phyloP scores from a whole-genome alignment of 2,888 invertebrate species.

The Polyommatus icarus region DNA sequence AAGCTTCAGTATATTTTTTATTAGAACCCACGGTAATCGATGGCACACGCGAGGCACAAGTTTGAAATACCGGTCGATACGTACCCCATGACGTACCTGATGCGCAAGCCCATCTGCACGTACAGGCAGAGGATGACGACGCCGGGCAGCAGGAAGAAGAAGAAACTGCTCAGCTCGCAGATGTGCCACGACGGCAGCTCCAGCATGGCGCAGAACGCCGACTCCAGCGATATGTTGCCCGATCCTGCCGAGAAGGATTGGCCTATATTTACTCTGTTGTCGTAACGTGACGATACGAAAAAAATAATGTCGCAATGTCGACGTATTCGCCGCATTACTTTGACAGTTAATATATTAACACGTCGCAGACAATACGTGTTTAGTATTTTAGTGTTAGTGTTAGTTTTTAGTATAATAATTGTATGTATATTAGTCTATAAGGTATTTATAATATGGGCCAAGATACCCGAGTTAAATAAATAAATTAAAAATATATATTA shows the following conservation, averaged over 20 bases:
- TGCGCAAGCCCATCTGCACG: conserved; percentile 87
- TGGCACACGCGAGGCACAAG: not conserved
- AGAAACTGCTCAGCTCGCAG: conserved; percentile 89
- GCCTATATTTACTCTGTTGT: not conserved
- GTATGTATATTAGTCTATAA: no score
- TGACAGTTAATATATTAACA: not conserved
- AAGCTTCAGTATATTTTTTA: not conserved
- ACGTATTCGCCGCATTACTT: not conserved
- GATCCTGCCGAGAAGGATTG: conserved; percentile 51
- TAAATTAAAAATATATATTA: no score
- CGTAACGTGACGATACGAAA: no score
- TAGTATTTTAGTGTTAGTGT: no score
- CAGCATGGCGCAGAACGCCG: conserved; percentile 91
- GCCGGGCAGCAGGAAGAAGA: conserved; percentile 90
- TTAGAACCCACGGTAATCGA: not conserved
- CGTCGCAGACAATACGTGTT: no score
- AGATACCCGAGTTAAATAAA: no score
- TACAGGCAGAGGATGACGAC: conserved; percentile 88
- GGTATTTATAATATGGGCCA: no score
- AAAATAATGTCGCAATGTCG: no score
- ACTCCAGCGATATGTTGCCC: conserved; percentile 76
- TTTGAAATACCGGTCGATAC: conserved; percentile 38
- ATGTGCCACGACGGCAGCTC: conserved; percentile 82
- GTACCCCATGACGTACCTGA: conserved; percentile 71
- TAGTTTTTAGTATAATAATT: no score